Conservation (phyloP, 2,113 vertebrate genomes). For the Nothocercus nigrocapillus region DNA sequence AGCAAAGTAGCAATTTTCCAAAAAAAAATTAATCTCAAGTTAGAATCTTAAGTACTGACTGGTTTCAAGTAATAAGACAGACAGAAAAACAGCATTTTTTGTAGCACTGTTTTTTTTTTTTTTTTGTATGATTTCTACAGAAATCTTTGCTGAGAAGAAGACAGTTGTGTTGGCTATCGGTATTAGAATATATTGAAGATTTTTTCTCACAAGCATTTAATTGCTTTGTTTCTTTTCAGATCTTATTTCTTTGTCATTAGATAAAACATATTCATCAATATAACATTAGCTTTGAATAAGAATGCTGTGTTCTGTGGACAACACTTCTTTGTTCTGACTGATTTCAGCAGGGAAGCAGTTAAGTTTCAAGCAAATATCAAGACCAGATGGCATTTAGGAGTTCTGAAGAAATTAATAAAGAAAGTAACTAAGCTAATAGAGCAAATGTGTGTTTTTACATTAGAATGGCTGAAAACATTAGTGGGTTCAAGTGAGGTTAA, state of each 20-base stretch:
- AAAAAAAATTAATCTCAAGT: neutral
- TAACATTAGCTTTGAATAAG: neutral
- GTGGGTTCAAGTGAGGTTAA: neutral
- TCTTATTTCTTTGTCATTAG: neutral
- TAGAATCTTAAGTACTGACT: neutral
- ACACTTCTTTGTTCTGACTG: neutral
- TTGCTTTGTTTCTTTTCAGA: neutral
- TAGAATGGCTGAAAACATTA: neutral
- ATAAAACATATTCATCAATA: neutral
- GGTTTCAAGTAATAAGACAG: neutral
- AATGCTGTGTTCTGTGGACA: neutral
- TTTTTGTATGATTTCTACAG: neutral
- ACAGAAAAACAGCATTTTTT: neutral
- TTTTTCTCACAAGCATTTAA: accelerated
- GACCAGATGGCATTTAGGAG: conserved; percentile 1
- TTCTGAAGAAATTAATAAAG: conserved; percentile 24
- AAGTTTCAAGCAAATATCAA: conserved; percentile 18
- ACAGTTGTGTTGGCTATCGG: neutral
- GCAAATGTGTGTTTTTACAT: neutral
- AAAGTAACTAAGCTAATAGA: neutral
- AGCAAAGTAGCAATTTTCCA: neutral
- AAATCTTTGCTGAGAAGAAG: neutral
- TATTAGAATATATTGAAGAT: neutral
- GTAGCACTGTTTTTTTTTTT: neutral
- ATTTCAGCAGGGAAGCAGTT: neutral